Conservation (phyloP, 2,797 vertebrate species). For the Sebastes matsubarae region DNA sequence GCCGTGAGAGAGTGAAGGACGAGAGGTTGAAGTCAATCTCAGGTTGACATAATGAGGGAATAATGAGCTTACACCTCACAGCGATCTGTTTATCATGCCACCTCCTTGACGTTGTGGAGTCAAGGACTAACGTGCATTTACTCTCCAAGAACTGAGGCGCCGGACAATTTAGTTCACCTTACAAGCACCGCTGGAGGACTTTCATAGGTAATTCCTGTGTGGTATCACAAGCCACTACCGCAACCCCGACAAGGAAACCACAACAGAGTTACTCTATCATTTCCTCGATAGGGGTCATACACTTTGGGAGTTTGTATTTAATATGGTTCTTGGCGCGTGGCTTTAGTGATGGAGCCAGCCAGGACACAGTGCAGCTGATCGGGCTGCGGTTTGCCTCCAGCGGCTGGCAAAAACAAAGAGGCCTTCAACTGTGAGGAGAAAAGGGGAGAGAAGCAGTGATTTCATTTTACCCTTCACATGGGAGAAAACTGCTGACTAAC, state of each 20-base stretch:
- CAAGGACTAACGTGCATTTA: slow-evolving; percentile 24
- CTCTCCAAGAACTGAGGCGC: neutral
- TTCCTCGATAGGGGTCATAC: neutral
- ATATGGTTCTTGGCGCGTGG: neutral
- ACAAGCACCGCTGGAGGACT: neutral
- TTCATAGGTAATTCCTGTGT: neutral
- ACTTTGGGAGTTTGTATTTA: neutral
- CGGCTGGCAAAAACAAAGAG: neutral
- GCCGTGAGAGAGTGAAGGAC: slow-evolving; percentile 11
- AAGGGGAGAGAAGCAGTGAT: neutral
- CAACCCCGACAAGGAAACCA: neutral
- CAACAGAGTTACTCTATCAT: neutral
- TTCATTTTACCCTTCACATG: neutral
- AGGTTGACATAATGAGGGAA: slow-evolving; percentile 19
- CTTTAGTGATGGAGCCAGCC: neutral
- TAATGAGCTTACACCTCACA: slow-evolving; percentile 40
- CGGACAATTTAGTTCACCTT: neutral
- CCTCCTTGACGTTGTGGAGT: slow-evolving; percentile 33
- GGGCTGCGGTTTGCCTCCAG: neutral
- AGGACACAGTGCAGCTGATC: neutral
- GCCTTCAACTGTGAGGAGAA: neutral
- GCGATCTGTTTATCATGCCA: slow-evolving; percentile 13
- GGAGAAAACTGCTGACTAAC: neutral
- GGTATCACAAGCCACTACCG: neutral
- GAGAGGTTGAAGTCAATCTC: slow-evolving; percentile 25